phyloP scores from a whole-genome alignment of 1,140 invertebrate species.

The Drosophila baimaii region DNA sequence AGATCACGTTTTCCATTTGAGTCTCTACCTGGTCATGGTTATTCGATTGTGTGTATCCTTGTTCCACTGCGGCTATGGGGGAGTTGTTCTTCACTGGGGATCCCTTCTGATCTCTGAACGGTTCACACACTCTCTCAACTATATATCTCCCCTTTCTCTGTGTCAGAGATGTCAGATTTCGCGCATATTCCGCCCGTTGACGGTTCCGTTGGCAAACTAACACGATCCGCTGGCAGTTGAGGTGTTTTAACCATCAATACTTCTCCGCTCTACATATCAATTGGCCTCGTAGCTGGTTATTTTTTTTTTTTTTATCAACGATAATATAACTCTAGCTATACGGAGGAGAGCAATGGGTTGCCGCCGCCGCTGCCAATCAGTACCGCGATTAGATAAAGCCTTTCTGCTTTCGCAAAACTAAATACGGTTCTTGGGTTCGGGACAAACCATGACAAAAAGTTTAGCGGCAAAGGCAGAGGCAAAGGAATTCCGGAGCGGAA shows the following conservation, averaged over 20 bases:
- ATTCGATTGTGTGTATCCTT: conserved; percentile 32
- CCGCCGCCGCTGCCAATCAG: conserved; percentile 35
- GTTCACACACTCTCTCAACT: conserved; percentile 18
- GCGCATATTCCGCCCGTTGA: conserved; percentile 67
- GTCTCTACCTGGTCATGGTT: conserved; percentile 38
- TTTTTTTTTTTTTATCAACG: conserved; percentile 45
- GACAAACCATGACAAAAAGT: conserved; percentile 24
- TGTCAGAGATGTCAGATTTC: conserved; percentile 28
- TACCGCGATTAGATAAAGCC: conserved; percentile 51
- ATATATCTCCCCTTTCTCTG: conserved; percentile 10
- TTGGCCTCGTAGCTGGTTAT: conserved; percentile 40
- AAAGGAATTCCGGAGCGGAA: conserved; percentile 20
- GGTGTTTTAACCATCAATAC: conserved; percentile 78
- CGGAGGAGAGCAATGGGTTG: conserved; percentile 29
- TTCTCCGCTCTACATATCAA: conserved; percentile 50
- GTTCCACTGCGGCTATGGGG: neutral
- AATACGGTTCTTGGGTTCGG: conserved; percentile 24
- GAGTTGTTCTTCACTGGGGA: conserved; percentile 25
- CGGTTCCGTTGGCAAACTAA: conserved; percentile 71
- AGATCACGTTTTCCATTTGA: neutral
- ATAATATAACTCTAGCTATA: conserved; percentile 46
- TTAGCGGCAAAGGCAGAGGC: neutral
- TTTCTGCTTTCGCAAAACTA: conserved; percentile 42
- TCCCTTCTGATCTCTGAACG: conserved; percentile 7
- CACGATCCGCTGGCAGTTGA: conserved; percentile 56